These are phyloP conservation scores for Sinodicranocentrus sp. DNA, from an alignment of 2,888 invertebrate species.

Conservation along the genomic window DNA sequence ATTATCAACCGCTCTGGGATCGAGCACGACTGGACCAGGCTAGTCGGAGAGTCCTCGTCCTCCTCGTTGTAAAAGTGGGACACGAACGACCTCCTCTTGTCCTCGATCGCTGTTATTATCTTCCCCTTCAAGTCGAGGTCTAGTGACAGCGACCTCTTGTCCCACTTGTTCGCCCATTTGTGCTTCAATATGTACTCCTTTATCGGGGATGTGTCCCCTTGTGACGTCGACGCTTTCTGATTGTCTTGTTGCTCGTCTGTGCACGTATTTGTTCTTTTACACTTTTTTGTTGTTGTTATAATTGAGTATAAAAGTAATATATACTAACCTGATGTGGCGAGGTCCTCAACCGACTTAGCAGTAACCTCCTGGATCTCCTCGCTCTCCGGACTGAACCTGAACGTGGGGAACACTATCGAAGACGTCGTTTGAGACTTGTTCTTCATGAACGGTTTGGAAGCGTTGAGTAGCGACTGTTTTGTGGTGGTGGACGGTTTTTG, in stretches of 20 bases:
- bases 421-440: slow-evolving; percentile 28
- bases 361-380: slow-evolving; percentile 73
- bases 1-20: slow-evolving; percentile 68
- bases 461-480: slow-evolving; percentile 16
- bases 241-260: too few relatives aligned
- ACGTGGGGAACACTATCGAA: slow-evolving; percentile 62
- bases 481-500: slow-evolving; percentile 27
- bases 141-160: slow-evolving; percentile 73
- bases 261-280: too few relatives aligned
- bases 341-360: not conserved
- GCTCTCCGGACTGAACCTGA: slow-evolving; percentile 74
- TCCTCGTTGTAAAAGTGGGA: slow-evolving; percentile 74
- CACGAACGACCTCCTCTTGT: slow-evolving; percentile 72
- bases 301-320: not conserved
- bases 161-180: slow-evolving; percentile 75
- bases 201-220: slow-evolving; percentile 77
- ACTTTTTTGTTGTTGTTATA: not conserved
- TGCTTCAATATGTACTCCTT: slow-evolving; percentile 76
- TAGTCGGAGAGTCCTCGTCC: slow-evolving; percentile 51
- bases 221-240: slow-evolving; percentile 18
- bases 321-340: not conserved
- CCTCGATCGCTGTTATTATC: slow-evolving; percentile 74
- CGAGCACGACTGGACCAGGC: too few relatives aligned
- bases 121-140: slow-evolving; percentile 75
- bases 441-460: slow-evolving; percentile 44